These are phyloP conservation scores for Carcharodon carcharias DNA, from an alignment of 2,797 vertebrate species.

Conservation along the genomic window DNA sequence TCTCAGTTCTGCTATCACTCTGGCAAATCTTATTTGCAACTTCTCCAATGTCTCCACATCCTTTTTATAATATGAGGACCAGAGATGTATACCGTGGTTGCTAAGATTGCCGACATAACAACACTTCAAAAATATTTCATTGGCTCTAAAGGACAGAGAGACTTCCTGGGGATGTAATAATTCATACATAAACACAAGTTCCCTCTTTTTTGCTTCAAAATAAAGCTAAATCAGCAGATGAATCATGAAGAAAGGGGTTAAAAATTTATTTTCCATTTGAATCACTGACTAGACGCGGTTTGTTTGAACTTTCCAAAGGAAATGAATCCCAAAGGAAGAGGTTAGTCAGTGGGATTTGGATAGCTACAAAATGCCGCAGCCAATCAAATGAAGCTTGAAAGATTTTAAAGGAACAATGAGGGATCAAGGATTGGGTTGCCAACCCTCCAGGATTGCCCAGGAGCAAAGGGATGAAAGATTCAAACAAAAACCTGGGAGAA, in stretches of 20 bases:
- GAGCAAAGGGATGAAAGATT: neutral
- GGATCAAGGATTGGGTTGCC: neutral
- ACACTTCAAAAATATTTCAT: neutral
- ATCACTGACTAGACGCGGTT: neutral
- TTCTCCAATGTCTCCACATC: neutral
- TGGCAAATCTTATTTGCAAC: neutral
- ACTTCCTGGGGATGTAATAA: neutral
- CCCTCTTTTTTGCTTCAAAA: neutral
- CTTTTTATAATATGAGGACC: neutral
- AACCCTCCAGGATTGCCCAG: neutral
- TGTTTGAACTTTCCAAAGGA: constrained; percentile 28
- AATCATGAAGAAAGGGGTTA: neutral
- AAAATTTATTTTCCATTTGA: constrained; percentile 17
- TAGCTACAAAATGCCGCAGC: neutral
- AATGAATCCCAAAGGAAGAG: constrained; percentile 30
- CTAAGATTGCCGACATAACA: neutral
- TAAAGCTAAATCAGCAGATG: neutral
- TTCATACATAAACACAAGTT: neutral
- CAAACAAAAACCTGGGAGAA: neutral
- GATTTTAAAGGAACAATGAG: neutral
- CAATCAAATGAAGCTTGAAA: neutral
- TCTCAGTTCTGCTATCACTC: neutral
- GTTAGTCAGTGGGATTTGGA: constrained; percentile 32
- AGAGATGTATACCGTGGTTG: neutral
- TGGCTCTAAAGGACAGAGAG: neutral